phyloP scores from a whole-genome alignment of 2,888 invertebrate genomes.

The Lydus trimaculatus region DNA sequence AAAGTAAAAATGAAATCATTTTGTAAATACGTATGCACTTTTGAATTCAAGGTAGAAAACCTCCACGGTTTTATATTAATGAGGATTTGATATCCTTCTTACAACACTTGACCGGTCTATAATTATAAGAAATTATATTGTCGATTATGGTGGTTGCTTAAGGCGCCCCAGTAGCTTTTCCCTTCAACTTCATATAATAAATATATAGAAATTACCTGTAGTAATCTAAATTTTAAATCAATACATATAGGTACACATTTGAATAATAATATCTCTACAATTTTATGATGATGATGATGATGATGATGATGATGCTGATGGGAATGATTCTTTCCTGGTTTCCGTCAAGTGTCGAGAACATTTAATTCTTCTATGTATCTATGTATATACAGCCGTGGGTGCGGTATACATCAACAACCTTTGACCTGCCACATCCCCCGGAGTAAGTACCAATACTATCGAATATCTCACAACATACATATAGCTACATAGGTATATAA shows the following conservation, averaged over 20 bases:
- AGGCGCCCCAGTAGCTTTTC: slow-evolving; percentile 6
- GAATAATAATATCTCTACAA: not conserved
- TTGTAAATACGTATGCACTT: not conserved
- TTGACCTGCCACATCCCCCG: slow-evolving; percentile 4
- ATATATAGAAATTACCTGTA: not conserved
- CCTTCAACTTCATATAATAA: not conserved
- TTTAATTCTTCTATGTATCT: not conserved
- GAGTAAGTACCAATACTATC: not conserved
- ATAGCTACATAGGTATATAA: no score
- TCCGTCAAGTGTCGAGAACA: not conserved
- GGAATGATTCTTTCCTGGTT: not conserved
- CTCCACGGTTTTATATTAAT: not conserved
- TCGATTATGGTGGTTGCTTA: not conserved
- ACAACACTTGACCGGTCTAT: not conserved
- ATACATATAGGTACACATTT: no score
- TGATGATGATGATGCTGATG: no score
- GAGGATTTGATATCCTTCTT: not conserved
- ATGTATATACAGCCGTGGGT: not conserved
- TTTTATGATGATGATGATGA: not conserved
- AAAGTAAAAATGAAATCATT: not conserved
- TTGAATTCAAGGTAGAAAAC: not conserved
- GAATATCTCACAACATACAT: not conserved
- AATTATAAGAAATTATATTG: slow-evolving; percentile 1
- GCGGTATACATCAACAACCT: slow-evolving; percentile 6
- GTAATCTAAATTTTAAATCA: not conserved